Evolutionary conservation across 2,797 vertebrate genomes (phyloP).

Genomic region (Chaunax sp.): DNA sequence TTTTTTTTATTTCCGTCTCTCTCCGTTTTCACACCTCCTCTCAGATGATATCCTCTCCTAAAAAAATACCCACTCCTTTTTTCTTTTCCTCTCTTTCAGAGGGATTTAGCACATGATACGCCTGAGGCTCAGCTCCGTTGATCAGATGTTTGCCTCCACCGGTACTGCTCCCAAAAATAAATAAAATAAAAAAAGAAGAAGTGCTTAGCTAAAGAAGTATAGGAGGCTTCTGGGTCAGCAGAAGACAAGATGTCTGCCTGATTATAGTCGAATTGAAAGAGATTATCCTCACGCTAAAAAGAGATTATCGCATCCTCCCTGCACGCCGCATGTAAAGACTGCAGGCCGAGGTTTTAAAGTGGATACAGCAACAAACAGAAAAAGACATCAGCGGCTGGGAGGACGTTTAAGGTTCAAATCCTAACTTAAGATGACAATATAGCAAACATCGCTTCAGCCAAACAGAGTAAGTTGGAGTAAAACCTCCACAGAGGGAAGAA

Average conservation of each 20-base stretch:
- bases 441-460: slow-evolving; percentile 29
- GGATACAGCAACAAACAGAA: slow-evolving; percentile 43
- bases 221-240: slow-evolving; percentile 52
- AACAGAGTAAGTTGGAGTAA: not conserved
- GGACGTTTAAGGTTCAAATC: slow-evolving; percentile 43
- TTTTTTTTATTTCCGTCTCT: not conserved
- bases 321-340: slow-evolving; percentile 27
- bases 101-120: slow-evolving; percentile 57
- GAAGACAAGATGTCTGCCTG: slow-evolving; percentile 61
- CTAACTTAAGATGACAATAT: slow-evolving; percentile 36
- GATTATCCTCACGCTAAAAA: slow-evolving; percentile 64
- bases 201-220: slow-evolving; percentile 18
- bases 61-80: slow-evolving; percentile 9
- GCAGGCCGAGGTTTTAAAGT: slow-evolving; percentile 32
- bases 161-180: slow-evolving; percentile 22
- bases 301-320: slow-evolving; percentile 55
- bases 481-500: slow-evolving; percentile 5
- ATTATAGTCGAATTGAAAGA: slow-evolving; percentile 56
- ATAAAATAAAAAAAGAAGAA: too few relatives aligned
- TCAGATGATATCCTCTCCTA: slow-evolving; percentile 31
- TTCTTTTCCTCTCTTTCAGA: slow-evolving; percentile 27
- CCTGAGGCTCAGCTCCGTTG: slow-evolving; percentile 44
- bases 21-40: slow-evolving; percentile 34
- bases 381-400: slow-evolving; percentile 25
- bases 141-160: slow-evolving; percentile 41